Evolutionary conservation across 2,888 invertebrate species (phyloP), one percentile per base, ranked within the genome.

Genomic region (Gymnoscelis rufifasciata): DNA sequence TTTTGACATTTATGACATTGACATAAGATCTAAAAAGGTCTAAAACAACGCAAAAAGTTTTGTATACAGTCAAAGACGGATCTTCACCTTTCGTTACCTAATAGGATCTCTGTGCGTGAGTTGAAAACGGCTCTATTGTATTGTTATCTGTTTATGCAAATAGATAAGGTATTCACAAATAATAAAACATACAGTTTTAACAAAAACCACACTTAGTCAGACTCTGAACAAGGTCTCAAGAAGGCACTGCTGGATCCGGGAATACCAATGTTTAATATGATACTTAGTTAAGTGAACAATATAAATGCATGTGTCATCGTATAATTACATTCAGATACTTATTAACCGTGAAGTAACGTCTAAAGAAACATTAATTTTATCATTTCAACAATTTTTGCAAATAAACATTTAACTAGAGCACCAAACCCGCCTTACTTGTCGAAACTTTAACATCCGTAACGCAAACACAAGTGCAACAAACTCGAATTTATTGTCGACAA

Each of bases 381-480:
- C 15, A 31, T 43, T 38, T 46, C 36, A 46, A 48, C 31, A 43
- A 41, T 24, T 42, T 47, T 53, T 48, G 39, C 39, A 66, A 65
- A 63, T 60, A 60, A 64, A 62, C 66, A 66, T 64, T 65, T 64
- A 64, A 63, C 60, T 19, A 57, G 54, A 56, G 50, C 47, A 68
- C 67, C 68, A 68, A 65, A 59, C 60, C 51, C 54, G 59, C 66
- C 62, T 60, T 64, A 59, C 61, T 49, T 60, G 64, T 68, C 54
- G 63, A 58, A 59, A 56, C 56, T 57, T 54, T 78, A 78, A 83
- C 61, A 78, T 62, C 74, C 84, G 82, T 79, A 78, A 80, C 80
- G 82, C 78, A 84, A 84, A 84, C 62, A 83, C 86, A 83, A 87
- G 86, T 86, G 84, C 74, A 74, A 45, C 65, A 61, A 68, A 68